phyloP scores from a whole-genome alignment of 30 jellyfish, hydroid and myxozoan species.

The Turritopsis rubra region DNA sequence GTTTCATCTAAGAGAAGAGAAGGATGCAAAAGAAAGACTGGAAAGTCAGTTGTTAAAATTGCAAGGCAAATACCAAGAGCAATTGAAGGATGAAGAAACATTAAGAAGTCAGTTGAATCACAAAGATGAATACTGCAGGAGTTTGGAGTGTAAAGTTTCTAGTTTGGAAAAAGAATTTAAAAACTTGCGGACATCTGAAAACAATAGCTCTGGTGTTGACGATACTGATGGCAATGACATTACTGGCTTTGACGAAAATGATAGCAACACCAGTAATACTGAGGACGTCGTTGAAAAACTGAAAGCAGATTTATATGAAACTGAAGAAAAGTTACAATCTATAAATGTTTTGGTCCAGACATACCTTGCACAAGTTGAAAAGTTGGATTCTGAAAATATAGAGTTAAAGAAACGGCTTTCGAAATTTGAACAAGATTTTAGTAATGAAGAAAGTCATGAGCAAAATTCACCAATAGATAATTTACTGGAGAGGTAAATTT shows the following conservation, averaged over 20 bases:
- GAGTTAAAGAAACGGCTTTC: not conserved
- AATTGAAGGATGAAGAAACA: not conserved
- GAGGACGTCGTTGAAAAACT: not conserved
- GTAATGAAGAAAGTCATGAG: not conserved
- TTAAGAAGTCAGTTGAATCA: slow-evolving; percentile 1
- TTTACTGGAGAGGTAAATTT: not conserved
- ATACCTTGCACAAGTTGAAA: not conserved
- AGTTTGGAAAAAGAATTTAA: not conserved
- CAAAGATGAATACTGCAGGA: not conserved
- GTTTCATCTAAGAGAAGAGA: not conserved
- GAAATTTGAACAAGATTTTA: not conserved
- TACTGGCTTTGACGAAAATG: not conserved
- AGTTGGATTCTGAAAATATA: not conserved
- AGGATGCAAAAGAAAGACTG: not conserved
- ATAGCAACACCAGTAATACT: not conserved
- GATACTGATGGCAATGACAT: not conserved
- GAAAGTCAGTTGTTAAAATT: not conserved
- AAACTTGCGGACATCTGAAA: not conserved
- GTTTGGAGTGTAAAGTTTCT: not conserved
- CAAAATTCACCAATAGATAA: not conserved
- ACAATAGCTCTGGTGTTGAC: not conserved
- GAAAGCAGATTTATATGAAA: not conserved
- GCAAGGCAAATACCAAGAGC: not conserved
- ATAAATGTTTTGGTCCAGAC: not conserved
- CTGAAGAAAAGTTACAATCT: not conserved